phyloP scores from a whole-genome alignment of 2,888 invertebrate genomes.

The Atherix ibis region DNA sequence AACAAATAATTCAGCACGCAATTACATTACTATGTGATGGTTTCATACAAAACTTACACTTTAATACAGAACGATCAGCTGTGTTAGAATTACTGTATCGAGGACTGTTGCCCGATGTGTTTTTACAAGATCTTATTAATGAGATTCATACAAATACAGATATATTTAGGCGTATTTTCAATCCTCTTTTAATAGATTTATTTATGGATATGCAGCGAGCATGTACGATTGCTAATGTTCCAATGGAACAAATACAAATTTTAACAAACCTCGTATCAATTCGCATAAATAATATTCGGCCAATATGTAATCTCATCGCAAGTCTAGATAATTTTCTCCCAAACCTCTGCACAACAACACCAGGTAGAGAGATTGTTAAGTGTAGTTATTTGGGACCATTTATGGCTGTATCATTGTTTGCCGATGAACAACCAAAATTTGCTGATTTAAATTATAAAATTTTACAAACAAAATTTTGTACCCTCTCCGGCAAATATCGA shows the following conservation, averaged over 20 bases:
- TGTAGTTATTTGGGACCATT: constrained; percentile 85
- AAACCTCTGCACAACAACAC: constrained; percentile 52
- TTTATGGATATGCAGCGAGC: constrained; percentile 30
- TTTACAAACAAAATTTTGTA: constrained; percentile 18
- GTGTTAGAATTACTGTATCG: constrained; percentile 43
- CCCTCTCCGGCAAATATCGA: constrained; percentile 21
- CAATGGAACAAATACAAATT: constrained; percentile 53
- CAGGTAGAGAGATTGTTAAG: constrained; percentile 72
- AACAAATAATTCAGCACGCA: constrained; percentile 39
- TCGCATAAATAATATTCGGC: constrained; percentile 54
- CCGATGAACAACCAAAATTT: constrained; percentile 83
- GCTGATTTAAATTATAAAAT: constrained; percentile 48
- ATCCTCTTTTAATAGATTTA: constrained; percentile 24
- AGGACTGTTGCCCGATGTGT: constrained; percentile 44
- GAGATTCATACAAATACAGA: constrained; percentile 35
- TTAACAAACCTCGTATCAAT: constrained; percentile 69
- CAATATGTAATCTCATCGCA: constrained; percentile 53
- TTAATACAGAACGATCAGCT: constrained; percentile 33
- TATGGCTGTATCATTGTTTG: constrained; percentile 78
- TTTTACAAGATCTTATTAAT: constrained; percentile 41
- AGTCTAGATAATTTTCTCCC: constrained; percentile 59
- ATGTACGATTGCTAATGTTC: constrained; percentile 13
- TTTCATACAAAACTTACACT: constrained; percentile 21
- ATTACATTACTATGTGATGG: constrained; percentile 36
- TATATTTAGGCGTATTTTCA: constrained; percentile 25